Evolutionary conservation across 2,113 vertebrate genomes (phyloP), one percentile per base, ranked within the genome.

Genomic region (Semicossyphus pulcher): DNA sequence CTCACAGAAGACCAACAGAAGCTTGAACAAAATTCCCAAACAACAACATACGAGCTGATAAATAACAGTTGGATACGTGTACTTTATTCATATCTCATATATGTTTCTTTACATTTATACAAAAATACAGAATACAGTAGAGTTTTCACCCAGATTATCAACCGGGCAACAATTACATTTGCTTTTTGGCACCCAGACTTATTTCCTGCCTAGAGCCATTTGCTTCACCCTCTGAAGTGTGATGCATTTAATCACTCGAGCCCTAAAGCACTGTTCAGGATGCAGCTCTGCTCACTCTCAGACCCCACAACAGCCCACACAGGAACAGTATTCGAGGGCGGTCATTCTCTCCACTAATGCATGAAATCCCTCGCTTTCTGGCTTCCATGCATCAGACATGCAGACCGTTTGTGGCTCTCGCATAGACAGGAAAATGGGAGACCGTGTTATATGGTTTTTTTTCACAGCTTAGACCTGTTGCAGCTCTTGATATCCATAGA

Each of bases 121-220:
- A 93, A 94, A 93, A 94, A 93, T 93, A 93, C 92, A 93, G 86
- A 93, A 91, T 92, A 93, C 90, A 93, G 92, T 91, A 91, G 93
- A 92, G 85, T 88, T 90, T 92, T 90, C 58, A 87, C 90, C 92
- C 92, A 89, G 91, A 85, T 83, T 80, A 89, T 83, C 76, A 86
- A 80, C 89, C 37, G 82, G 91, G 90, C 60, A 89, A 87, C 85
- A 91, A 87, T 91, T 85, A 89, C 80, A 89, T 88, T 83, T 86
- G 80, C 72, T 89, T 90, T 92, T 92, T 92, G 92, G 90, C 92
- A 91, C 87, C 93, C 92, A 91, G 88, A 91, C 84, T 64, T 84
- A 75, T 90, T 93, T 92, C 88, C 87, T 90, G 88, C 87, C 87
- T 59, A 79, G 79, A 91, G 87, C 91, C 87, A 72, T 80, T 83